These are phyloP conservation scores for Gallinago undulata DNA, from an alignment of 2,113 vertebrate genomes.

Conservation along the genomic window DNA sequence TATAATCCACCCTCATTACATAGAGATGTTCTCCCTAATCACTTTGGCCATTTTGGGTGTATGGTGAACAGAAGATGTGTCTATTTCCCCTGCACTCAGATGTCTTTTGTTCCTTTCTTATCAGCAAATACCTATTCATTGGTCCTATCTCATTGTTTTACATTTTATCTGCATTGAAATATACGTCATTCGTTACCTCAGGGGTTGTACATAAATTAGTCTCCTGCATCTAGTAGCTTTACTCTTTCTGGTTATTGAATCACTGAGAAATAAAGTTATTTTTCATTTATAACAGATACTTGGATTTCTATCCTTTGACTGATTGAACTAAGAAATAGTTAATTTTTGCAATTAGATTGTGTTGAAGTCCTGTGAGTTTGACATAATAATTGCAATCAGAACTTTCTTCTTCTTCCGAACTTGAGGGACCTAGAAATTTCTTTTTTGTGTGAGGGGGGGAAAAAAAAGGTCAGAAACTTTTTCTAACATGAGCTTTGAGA, in stretches of 20 bases:
- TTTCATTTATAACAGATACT: neutral
- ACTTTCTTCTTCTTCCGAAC: neutral
- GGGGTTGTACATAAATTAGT: neutral
- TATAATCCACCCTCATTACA: neutral
- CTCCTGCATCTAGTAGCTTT: neutral
- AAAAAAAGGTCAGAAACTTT: too few relatives aligned
- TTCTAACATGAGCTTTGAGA: neutral
- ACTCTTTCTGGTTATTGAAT: neutral
- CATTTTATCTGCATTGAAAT: neutral
- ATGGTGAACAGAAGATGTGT: neutral
- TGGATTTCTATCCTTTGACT: neutral
- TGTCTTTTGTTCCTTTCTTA: neutral
- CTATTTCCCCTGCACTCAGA: neutral
- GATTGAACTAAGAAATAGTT: neutral
- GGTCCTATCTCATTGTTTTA: neutral
- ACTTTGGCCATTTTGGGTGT: neutral
- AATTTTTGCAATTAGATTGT: neutral
- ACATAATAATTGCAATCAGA: neutral
- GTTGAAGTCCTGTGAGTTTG: neutral
- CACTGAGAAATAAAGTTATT: neutral
- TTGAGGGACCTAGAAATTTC: neutral
- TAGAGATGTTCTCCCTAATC: neutral
- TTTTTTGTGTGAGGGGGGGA: neutral
- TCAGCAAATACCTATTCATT: constrained; percentile 8
- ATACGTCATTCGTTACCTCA: neutral